Evolutionary conservation across 1,140 invertebrate genomes (phyloP).

Genomic region (Conus betulinus): DNA sequence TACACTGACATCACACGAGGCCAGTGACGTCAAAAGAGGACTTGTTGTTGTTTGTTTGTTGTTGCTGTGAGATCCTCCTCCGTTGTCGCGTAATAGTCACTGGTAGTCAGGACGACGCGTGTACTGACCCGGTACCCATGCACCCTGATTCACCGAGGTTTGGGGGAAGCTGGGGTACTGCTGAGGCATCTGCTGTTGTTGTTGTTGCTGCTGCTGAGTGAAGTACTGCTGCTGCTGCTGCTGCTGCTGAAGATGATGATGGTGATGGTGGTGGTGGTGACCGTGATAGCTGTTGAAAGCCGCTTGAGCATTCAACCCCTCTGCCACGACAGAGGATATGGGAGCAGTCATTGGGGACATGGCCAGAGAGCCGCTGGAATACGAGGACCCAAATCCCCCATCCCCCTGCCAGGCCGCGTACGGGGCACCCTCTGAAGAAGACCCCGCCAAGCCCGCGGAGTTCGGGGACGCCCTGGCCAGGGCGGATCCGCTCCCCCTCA

Average conservation of each 20-base stretch:
- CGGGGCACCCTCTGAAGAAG: neutral
- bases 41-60: neutral
- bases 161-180: neutral
- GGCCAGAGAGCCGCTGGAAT: neutral
- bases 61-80: neutral
- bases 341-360: constrained; percentile 4
- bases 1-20: neutral
- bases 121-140: constrained; percentile 28
- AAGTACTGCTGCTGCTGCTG: constrained; percentile 6
- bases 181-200: constrained; percentile 10
- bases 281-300: constrained; percentile 1
- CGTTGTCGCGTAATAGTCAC: constrained; percentile 10
- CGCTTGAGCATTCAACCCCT: constrained; percentile 6
- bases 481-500: neutral
- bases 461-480: neutral
- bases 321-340: neutral
- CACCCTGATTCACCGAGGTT: neutral
- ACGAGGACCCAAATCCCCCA: neutral
- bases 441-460: neutral
- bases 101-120: constrained; percentile 19
- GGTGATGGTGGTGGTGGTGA: constrained; percentile 11
- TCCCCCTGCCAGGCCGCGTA: neutral
- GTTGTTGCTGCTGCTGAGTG: constrained; percentile 16
- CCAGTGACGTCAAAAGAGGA: neutral
- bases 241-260: constrained; percentile 37